These are phyloP conservation scores for Zapornia atra DNA, from an alignment of 2,113 vertebrate genomes.

Conservation along the genomic window DNA sequence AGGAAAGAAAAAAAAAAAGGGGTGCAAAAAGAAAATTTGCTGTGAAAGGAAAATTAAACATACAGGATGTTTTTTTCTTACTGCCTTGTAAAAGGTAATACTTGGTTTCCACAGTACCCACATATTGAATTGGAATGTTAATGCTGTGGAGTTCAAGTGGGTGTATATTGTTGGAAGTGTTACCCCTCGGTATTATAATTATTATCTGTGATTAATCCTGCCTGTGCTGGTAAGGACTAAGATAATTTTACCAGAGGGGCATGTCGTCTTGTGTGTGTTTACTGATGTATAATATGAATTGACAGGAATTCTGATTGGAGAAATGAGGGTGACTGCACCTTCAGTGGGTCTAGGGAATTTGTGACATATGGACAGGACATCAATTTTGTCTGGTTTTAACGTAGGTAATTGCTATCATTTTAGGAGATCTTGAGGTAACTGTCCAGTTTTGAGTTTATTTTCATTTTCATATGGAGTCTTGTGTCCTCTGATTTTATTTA, in stretches of 20 bases:
- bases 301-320: conserved; percentile 12
- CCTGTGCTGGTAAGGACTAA: conserved; percentile 7
- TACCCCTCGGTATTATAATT: conserved; percentile 53
- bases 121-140: conserved; percentile 45
- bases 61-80: conserved; percentile 15
- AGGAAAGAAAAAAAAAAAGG: neutral
- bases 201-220: conserved; percentile 51
- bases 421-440: neutral
- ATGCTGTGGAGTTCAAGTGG: conserved; percentile 27
- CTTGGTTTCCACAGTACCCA: conserved; percentile 20
- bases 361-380: neutral
- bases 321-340: neutral
- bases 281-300: neutral
- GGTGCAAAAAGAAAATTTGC: neutral
- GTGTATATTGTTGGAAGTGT: conserved; percentile 41
- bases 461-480: neutral
- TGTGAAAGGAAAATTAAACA: neutral
- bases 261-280: neutral
- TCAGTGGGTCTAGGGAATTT: neutral
- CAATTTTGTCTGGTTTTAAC: neutral
- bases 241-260: conserved; percentile 29
- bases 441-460: neutral
- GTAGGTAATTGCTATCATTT: neutral
- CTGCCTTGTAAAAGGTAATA: neutral
- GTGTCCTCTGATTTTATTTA: neutral